Evolutionary conservation across 2,113 vertebrate species (phyloP).

Genomic region (Spea multiplicata): DNA sequence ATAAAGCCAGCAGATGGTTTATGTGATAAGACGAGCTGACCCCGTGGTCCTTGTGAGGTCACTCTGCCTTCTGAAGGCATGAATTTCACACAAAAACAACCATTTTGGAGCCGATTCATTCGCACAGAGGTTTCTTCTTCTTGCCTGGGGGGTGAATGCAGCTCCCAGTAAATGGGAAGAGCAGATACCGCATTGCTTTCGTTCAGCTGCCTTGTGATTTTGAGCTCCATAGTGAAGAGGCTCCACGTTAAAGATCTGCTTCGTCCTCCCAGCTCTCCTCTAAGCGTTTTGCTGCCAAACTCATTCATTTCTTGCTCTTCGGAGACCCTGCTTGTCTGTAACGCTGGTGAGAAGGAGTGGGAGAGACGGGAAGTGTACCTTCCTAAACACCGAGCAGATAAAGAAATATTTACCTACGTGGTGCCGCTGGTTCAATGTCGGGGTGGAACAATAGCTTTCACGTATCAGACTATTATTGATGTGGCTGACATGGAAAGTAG

Average conservation of each 20-base stretch:
- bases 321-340: slow-evolving; percentile 17
- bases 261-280: slow-evolving; percentile 19
- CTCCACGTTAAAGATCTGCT: slow-evolving; percentile 25
- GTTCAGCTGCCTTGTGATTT: slow-evolving; percentile 34
- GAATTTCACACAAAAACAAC: not conserved
- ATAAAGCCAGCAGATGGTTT: slow-evolving; percentile 3
- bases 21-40: slow-evolving; percentile 23
- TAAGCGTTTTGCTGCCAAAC: slow-evolving; percentile 15
- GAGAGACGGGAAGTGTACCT: no score
- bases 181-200: no score
- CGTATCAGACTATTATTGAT: no score
- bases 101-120: no score
- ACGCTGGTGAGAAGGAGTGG: not conserved
- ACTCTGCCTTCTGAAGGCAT: not conserved
- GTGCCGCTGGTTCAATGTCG: no score
- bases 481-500: no score
- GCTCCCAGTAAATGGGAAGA: no score
- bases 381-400: not conserved
- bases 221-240: slow-evolving; percentile 4
- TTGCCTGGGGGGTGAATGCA: no score
- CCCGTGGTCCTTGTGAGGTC: not conserved
- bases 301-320: slow-evolving; percentile 17
- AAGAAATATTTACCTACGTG: not conserved
- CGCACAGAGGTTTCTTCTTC: no score
- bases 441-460: no score